phyloP scores from a whole-genome alignment of 2,797 vertebrate species.

The Clarias laeviceps region DNA sequence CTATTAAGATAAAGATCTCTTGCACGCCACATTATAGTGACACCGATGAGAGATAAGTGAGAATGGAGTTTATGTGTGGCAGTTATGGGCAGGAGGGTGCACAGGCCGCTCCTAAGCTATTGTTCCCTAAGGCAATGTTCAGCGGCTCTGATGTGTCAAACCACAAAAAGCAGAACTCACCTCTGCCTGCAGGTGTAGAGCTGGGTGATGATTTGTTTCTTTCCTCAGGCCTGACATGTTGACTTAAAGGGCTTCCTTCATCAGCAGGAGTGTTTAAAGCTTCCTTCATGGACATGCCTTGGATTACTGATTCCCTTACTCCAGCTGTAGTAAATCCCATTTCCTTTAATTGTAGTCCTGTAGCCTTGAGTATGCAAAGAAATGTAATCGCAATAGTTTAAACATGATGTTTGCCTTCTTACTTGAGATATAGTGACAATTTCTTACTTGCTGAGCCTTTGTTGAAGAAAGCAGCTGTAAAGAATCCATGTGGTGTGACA shows the following conservation, averaged over 20 bases:
- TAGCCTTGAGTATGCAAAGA: slow-evolving; percentile 23
- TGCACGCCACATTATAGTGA: slow-evolving; percentile 19
- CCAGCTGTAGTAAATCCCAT: neutral
- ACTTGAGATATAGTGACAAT: neutral
- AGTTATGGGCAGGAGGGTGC: slow-evolving; percentile 68
- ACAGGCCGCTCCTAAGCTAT: slow-evolving; percentile 65
- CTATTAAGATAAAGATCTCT: slow-evolving; percentile 49
- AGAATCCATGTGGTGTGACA: slow-evolving; percentile 17
- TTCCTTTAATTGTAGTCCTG: slow-evolving; percentile 20
- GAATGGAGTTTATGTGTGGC: slow-evolving; percentile 65
- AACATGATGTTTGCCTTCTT: neutral
- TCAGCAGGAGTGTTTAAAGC: slow-evolving; percentile 19
- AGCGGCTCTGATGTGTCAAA: slow-evolving; percentile 64
- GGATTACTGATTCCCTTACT: neutral
- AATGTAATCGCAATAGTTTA: neutral
- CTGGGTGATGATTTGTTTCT: slow-evolving; percentile 27
- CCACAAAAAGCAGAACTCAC: slow-evolving; percentile 81
- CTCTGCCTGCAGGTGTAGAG: slow-evolving; percentile 63
- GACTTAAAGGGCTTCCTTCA: slow-evolving; percentile 33
- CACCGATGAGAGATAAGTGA: slow-evolving; percentile 44
- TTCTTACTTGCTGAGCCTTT: slow-evolving; percentile 28
- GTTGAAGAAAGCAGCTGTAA: slow-evolving; percentile 32
- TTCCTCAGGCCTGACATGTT: slow-evolving; percentile 18
- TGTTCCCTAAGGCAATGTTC: slow-evolving; percentile 65
- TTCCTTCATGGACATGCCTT: neutral